Conservation (phyloP, 2,797 vertebrate species). For the Bufotes viridis region DNA sequence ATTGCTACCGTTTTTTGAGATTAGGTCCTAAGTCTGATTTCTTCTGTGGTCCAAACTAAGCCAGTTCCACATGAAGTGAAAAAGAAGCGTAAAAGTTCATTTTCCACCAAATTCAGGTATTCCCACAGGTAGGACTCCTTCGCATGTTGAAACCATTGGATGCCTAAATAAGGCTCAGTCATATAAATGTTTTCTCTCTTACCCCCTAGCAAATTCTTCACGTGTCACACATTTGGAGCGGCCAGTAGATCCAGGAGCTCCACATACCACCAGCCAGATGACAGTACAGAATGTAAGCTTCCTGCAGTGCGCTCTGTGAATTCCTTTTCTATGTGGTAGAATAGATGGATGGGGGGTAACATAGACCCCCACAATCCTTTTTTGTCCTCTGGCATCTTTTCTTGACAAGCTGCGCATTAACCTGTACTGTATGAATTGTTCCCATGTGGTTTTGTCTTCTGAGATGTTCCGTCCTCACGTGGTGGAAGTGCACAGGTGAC, state of each 20-base stretch:
- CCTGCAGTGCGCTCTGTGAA: not conserved
- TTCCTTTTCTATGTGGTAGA: not conserved
- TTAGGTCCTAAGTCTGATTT: not conserved
- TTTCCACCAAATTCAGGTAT: not conserved
- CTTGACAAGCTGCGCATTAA: not conserved
- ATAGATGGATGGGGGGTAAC: not conserved
- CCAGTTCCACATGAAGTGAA: not conserved
- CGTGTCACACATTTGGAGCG: not conserved
- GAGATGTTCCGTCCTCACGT: not conserved
- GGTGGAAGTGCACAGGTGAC: not conserved
- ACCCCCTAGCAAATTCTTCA: constrained; percentile 8
- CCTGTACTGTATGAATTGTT: not conserved
- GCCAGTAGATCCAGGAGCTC: constrained; percentile 11
- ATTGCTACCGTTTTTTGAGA: no score
- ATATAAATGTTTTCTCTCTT: not conserved
- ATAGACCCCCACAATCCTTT: not conserved
- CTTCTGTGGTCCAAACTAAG: not conserved
- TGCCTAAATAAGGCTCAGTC: not conserved
- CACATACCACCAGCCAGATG: constrained; percentile 6
- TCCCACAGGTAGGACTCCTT: not conserved
- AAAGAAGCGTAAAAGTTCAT: not conserved
- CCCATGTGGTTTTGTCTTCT: not conserved
- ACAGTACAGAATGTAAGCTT: not conserved
- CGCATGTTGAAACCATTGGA: not conserved
- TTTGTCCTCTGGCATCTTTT: not conserved